Conservation (phyloP, 2,797 vertebrate genomes). For the Eulemur albifrons region DNA sequence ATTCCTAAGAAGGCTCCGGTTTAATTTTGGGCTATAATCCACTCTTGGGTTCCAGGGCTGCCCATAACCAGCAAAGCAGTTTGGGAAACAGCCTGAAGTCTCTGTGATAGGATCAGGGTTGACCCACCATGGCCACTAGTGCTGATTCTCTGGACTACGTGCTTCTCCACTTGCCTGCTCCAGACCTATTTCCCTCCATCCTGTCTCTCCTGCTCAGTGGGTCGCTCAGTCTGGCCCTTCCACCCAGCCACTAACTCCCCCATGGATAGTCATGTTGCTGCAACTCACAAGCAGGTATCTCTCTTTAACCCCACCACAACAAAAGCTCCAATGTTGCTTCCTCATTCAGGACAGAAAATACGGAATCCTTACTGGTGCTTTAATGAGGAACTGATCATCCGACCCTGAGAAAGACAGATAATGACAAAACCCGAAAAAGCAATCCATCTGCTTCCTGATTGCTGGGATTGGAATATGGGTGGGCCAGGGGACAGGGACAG, state of each 20-base stretch:
- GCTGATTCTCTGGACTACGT: not conserved
- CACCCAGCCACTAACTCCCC: not conserved
- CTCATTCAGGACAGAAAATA: not conserved
- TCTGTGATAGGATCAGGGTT: not conserved
- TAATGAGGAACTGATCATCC: not conserved
- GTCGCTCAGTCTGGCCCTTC: not conserved
- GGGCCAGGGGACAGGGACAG: not conserved
- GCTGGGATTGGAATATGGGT: not conserved
- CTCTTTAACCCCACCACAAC: not conserved
- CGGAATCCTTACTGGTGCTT: not conserved
- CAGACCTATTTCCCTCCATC: not conserved
- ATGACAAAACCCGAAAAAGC: not conserved
- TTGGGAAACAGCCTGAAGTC: not conserved
- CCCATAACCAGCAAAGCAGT: not conserved
- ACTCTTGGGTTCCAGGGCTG: not conserved
- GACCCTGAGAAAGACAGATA: constrained; percentile 1
- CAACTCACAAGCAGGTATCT: not conserved
- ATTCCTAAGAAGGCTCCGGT: not conserved
- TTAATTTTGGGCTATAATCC: not conserved
- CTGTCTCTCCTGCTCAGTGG: not conserved
- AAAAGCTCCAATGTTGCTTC: not conserved
- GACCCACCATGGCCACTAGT: not conserved
- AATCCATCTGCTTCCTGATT: not conserved
- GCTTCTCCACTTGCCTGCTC: not conserved
- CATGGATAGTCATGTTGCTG: not conserved